Base-by-base conservation (phyloP, 2,797 vertebrate species). In the Microctenopoma stevenorrisi region DNA sequence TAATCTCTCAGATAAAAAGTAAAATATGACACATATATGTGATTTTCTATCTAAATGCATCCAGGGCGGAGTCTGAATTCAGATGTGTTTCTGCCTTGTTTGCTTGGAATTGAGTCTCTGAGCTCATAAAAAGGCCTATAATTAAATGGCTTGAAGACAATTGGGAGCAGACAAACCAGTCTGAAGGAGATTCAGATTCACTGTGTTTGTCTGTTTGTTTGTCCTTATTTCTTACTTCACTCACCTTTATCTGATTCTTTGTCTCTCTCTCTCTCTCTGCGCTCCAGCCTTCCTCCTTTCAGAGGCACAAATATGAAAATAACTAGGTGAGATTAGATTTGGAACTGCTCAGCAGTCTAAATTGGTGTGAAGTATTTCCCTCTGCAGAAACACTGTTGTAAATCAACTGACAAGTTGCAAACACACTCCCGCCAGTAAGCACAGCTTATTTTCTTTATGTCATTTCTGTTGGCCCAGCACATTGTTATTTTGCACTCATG, bases 81-180 rank as follows among this genome's bases (percentile, higher is more conserved):
- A 78, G 63, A 83, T 90, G 85, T 79, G 90, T 86, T 85, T 79
- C 64, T 85, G 57, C 72, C 66, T 81, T 86, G 78, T 84, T 86
- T 87, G 74, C 70, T 76, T 82, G 68, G 26, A 79, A 69, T 76
- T 74, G 68, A 90, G 68, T 73, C 82, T 84, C 63, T n/a, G 46
- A 37, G 69, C 74, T 86, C 76, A 57, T 81, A 74, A 79, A 71
- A 76, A 88, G 84, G 71, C 86, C 89, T 85, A 75, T 76, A 89
- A 89, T 92, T 90, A 89, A 82, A 83, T 83, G 77, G 76, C 73
- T 82, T 68, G 72, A 77, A 74, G 80, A 78, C 72, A 79, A 87
- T 91, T 86, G 57, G 74, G 65, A 83, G 28, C 54, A 68, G 70
- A 78, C 49, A 67, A 76, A 83, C 68, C 72, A 66, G 53, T 64